Conservation (phyloP, 1,140 invertebrate species). For the Eufriesea mexicana region DNA sequence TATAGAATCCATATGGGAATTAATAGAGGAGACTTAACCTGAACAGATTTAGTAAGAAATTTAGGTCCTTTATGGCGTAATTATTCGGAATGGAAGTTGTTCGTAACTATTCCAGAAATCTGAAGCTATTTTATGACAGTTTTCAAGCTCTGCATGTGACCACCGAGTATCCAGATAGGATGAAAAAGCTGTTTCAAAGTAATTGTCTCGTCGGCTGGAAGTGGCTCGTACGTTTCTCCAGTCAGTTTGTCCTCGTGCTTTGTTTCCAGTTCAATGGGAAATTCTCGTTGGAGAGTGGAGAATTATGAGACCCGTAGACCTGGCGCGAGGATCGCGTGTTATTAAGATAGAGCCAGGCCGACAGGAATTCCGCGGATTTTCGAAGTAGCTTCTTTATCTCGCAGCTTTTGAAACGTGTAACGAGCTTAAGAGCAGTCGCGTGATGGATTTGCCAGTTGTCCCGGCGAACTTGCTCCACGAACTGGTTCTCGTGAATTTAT, state of each 20-base stretch:
- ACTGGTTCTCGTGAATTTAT: background rate
- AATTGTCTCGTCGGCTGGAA: background rate
- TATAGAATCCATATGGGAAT: no score
- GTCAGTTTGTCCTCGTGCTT: background rate
- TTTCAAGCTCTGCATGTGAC: background rate
- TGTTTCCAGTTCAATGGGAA: conserved; percentile 13
- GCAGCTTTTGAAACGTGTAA: background rate
- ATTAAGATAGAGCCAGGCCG: conserved; percentile 1
- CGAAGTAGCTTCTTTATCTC: conserved; percentile 13
- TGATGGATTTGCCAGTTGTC: background rate
- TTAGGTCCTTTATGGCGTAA: no score
- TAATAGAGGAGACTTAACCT: no score
- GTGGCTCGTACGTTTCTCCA: background rate
- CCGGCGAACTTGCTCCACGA: background rate
- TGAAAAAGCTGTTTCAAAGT: background rate
- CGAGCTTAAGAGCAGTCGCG: background rate
- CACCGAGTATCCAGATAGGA: background rate
- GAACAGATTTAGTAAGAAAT: no score
- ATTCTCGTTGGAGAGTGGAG: background rate
- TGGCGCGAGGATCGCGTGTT: background rate
- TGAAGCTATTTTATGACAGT: no score
- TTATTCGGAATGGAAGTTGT: no score
- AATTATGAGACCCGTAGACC: background rate
- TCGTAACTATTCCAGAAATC: no score
- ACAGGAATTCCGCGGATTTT: background rate